Base-by-base conservation (phyloP, 2,797 vertebrate species). In the Salarias fasciatus region DNA sequence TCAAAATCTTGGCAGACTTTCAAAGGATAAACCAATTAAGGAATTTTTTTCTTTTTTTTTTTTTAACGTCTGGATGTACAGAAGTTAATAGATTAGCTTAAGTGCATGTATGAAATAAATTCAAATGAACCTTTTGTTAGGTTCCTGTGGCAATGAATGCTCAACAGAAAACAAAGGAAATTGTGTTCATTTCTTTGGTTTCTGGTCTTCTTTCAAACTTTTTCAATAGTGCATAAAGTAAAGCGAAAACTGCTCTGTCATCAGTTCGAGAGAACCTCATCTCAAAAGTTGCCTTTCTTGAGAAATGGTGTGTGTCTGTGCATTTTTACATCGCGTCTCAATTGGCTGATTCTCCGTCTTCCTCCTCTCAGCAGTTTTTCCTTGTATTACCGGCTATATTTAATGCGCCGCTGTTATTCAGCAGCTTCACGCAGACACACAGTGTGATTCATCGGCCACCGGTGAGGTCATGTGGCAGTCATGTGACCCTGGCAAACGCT, bases 381-480 rank as follows among this genome's bases (percentile, higher is more conserved):
- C 60, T 35, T 42, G 53, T 24, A 3, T 24, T 24, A 24, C 18
- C 18, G 24, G 18, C 30, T 66, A 61, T 56, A 29, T 69, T 69
- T 47, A 67, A 56, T 10, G 9, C 31, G 18, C 4, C 52, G 2
- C 6, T 55, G 31, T 72, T 68, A 46, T 47, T 59, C 63, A 46
- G 42, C 29, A 63, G 49, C 55, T n/a, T 28, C 9, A 59, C 2
- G n/a, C 52, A 73, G 36, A 55, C 18, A 2, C 48, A 33, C 52
- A 31, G 15, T 0, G 6, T 85, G 86, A 87, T 77, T 89, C 83
- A 84, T 48, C 42, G 1, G 53, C 55, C 56, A 69, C 71, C 56
- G 33, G 24, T 55, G 78, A 77, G 77, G 72, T 86, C 84, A 85
- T 79, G 76, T 79, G 80, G 50, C 56, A 51, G 65, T 75, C 82